Evolutionary conservation across 2,113 vertebrate species (phyloP), one percentile per base, ranked within the genome.

Genomic region (Colistium nudipinnis): DNA sequence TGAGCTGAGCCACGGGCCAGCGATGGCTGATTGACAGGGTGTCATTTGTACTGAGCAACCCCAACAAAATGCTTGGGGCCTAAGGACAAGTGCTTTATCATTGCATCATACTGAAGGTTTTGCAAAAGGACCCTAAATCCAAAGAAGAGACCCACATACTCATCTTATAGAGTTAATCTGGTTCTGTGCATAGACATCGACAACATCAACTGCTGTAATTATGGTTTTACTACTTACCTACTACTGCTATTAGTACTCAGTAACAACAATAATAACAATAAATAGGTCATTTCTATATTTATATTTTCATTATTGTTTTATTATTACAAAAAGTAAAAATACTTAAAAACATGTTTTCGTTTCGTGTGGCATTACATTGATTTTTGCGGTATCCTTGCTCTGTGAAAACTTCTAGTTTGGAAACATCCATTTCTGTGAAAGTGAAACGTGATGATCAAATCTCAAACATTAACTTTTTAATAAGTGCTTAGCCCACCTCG

Each of bases 401-500:
- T n/a, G 28, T 14, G 16, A 7, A 14, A 64, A 47, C 16, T 25
- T 30, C 7, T 24, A 22, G 8, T 51, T 66, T 38, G 7, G 19
- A n/a, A 39, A 56, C 19, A 48, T 13, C 52, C 8, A 39, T 17
- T 38, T 38, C 24, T 36, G 22, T 57, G 43, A 22, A 48, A 38
- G 14, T 19, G 13, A 20, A 7, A 8, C 54, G n/a, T 16, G 6
- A 57, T 31, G 45, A 74, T 33, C 41, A n/a, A 4, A 52, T 59
- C 47, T 59, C 6, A 8, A 17, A 14, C 24, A 22, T 27, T 10
- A 83, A 79, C 59, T 79, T 83, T 77, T 48, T 1, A 39, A 14
- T 25, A 71, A 59, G 57, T 52, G 25, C 14, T 30, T 0, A 30
- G 16, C 10, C 19, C 59, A 7, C 41, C 27, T 31, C 19, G 31